Evolutionary conservation across 1,140 invertebrate genomes (phyloP).

Genomic region (Drosophila santomea): DNA sequence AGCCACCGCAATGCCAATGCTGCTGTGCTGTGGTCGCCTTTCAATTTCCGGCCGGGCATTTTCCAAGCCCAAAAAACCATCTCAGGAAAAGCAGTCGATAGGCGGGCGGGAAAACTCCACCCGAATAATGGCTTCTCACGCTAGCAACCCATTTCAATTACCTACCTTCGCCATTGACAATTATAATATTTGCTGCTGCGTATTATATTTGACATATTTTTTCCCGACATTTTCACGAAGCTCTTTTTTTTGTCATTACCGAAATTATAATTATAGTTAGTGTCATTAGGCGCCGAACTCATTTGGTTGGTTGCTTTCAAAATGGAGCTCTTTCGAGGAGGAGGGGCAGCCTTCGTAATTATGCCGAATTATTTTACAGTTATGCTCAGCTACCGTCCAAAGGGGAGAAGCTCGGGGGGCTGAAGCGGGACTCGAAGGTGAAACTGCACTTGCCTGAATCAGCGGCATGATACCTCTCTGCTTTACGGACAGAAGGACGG

Average conservation of each 20-base stretch:
- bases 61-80: conserved; percentile 23
- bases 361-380: conserved; percentile 77
- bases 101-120: conserved; percentile 33
- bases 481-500: conserved; percentile 8
- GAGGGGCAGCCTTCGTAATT: conserved; percentile 52
- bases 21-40: conserved; percentile 53
- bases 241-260: conserved; percentile 72
- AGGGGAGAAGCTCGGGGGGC: background rate
- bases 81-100: background rate
- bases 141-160: conserved; percentile 60
- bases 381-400: conserved; percentile 43
- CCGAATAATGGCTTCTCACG: conserved; percentile 57
- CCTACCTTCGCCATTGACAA: conserved; percentile 60
- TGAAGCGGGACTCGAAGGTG: conserved; percentile 14
- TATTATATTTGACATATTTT: conserved; percentile 82
- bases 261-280: conserved; percentile 83
- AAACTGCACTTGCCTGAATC: conserved; percentile 51
- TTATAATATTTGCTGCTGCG: conserved; percentile 71
- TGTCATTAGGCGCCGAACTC: conserved; percentile 78
- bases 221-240: conserved; percentile 43
- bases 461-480: conserved; percentile 42
- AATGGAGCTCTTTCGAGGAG: conserved; percentile 18
- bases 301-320: conserved; percentile 58
- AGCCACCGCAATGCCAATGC: conserved; percentile 49
- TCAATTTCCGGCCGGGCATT: conserved; percentile 49